A percentile compares a stretch with the other conserved stretches of the same genome.
phyloP scores from a whole-genome alignment of 2,797 vertebrate genomes.

The Orientallactaga sibirica region DNA sequence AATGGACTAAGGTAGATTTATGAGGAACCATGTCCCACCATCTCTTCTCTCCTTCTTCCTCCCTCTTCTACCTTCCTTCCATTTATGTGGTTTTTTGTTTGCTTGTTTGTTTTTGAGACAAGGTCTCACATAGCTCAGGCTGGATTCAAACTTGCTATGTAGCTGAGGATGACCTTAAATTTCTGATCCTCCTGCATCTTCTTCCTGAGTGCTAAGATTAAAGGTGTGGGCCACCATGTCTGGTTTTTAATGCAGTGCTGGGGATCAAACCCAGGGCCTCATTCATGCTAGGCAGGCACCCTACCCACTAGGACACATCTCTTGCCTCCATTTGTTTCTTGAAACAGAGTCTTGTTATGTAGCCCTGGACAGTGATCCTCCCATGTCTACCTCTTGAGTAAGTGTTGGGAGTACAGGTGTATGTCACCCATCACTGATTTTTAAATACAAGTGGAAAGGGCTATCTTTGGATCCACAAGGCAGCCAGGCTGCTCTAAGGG shows the following conservation, averaged over 20 bases:
- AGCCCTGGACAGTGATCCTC: too few relatives aligned
- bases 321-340: not conserved
- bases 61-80: not conserved
- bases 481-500: not conserved
- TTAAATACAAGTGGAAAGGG: not conserved
- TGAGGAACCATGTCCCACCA: not conserved
- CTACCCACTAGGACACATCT: not conserved
- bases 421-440: not conserved
- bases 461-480: not conserved
- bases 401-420: not conserved
- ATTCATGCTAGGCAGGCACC: not conserved
- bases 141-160: too few relatives aligned
- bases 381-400: not conserved
- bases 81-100: too few relatives aligned
- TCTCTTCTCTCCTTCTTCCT: not conserved
- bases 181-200: not conserved
- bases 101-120: not conserved
- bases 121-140: not conserved
- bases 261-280: too few relatives aligned
- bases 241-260: too few relatives aligned
- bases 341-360: not conserved
- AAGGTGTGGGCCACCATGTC: not conserved
- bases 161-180: too few relatives aligned
- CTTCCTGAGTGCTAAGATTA: not conserved
- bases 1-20: not conserved